These are phyloP conservation scores for Carcina quercana DNA, from an alignment of 2,888 invertebrate species.

Conservation along the genomic window DNA sequence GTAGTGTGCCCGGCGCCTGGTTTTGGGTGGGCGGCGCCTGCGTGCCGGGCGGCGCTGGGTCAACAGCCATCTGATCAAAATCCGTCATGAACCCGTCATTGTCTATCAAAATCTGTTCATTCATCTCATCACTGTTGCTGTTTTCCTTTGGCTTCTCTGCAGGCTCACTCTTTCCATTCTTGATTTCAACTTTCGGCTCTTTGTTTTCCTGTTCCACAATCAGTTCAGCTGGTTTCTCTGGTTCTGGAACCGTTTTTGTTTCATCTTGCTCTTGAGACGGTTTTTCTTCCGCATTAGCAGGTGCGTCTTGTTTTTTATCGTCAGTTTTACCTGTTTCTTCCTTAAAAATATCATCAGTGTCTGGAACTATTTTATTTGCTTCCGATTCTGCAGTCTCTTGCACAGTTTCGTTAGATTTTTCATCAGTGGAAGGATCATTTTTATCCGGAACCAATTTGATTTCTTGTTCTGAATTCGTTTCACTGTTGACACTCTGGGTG, in stretches of 20 bases:
- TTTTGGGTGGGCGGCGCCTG: constrained; percentile 37
- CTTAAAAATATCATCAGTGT: constrained; percentile 30
- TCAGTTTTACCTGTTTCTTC: constrained; percentile 38
- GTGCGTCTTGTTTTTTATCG: constrained; percentile 38
- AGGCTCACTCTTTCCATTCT: constrained; percentile 33
- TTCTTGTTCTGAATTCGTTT: constrained; percentile 49
- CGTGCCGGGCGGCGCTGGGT: constrained; percentile 52
- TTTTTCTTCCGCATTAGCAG: constrained; percentile 34
- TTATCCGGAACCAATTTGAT: constrained; percentile 47
- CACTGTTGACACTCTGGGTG: constrained; percentile 40
- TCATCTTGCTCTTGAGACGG: constrained; percentile 31
- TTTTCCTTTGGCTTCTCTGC: constrained; percentile 48
- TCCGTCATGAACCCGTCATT: constrained; percentile 70
- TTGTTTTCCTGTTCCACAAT: constrained; percentile 36
- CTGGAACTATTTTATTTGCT: no score
- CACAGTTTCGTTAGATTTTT: constrained; percentile 44
- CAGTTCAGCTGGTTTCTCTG: constrained; percentile 33
- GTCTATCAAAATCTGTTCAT: constrained; percentile 54
- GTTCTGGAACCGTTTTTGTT: constrained; percentile 21
- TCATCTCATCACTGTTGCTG: constrained; percentile 37
- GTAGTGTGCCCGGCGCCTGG: constrained; percentile 59
- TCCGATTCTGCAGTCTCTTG: constrained; percentile 38
- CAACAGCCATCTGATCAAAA: constrained; percentile 65
- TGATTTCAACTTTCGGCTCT: constrained; percentile 32
- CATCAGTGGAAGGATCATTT: constrained; percentile 41